Percentiles rank a stretch among this genome's conserved stretches.
Evolutionary conservation across 1,140 invertebrate species (phyloP).

Genomic region (Periplaneta americana): DNA sequence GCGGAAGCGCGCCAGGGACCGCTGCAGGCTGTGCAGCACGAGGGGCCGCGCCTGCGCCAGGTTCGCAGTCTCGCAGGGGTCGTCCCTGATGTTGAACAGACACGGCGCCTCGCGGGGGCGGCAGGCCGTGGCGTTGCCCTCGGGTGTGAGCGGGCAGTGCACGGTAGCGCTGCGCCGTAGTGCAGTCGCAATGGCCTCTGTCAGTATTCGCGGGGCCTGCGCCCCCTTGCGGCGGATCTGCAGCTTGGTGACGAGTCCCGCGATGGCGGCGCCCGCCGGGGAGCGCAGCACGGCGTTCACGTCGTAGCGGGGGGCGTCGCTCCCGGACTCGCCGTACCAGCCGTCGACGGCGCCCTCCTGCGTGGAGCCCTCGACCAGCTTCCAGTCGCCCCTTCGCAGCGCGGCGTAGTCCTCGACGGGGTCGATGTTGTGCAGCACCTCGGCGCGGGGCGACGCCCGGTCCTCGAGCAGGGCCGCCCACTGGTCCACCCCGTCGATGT

Average conservation of each 20-base stretch:
- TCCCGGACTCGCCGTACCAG: conserved; percentile 55
- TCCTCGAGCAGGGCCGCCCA: conserved; percentile 56
- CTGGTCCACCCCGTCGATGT: conserved; percentile 64
- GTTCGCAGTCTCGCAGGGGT: conserved; percentile 74
- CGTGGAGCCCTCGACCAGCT: conserved; percentile 50
- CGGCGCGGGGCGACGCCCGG: conserved; percentile 44
- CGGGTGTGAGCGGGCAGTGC: conserved; percentile 29
- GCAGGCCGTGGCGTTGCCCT: conserved; percentile 39
- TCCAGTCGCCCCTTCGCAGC: conserved; percentile 61
- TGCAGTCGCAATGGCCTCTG: conserved; percentile 30
- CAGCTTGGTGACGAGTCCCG: conserved; percentile 37
- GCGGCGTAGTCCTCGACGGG: conserved; percentile 52
- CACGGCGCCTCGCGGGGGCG: conserved; percentile 52
- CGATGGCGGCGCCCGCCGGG: conserved; percentile 38
- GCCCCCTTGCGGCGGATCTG: conserved; percentile 33
- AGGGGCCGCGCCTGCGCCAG: conserved; percentile 44
- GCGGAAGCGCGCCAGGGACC: conserved; percentile 39
- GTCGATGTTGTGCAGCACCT: conserved; percentile 72
- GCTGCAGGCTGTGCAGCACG: conserved; percentile 41
- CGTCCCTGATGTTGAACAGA: conserved; percentile 63
- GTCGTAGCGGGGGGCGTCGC: conserved; percentile 33
- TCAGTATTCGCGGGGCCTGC: too few species aligned
- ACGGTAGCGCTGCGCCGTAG: conserved; percentile 41
- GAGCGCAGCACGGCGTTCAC: conserved; percentile 43
- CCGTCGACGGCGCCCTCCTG: conserved; percentile 39